Evolutionary conservation across 2,888 invertebrate species (phyloP).

Genomic region (Drosophila cognata): DNA sequence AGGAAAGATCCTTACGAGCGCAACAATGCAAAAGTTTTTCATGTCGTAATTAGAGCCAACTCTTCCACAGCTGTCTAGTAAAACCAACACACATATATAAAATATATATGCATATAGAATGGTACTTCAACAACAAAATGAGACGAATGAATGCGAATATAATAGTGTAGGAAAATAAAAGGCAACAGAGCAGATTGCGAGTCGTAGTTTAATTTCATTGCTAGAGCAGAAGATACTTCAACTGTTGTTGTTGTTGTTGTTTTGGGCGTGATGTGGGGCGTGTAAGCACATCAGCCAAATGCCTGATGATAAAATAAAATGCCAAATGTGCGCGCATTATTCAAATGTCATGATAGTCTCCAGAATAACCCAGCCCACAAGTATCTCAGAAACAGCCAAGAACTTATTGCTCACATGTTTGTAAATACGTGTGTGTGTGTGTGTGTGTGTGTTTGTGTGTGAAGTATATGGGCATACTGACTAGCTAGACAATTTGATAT

Average conservation of each 20-base stretch:
- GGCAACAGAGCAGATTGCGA: slow-evolving; percentile 38
- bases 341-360: slow-evolving; percentile 77
- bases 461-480: slow-evolving; percentile 1
- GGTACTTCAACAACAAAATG: slow-evolving; percentile 37
- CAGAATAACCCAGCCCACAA: slow-evolving; percentile 15
- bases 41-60: slow-evolving; percentile 62
- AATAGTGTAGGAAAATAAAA: slow-evolving; percentile 69
- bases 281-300: slow-evolving; percentile 67
- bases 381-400: slow-evolving; percentile 2
- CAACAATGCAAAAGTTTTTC: slow-evolving; percentile 61
- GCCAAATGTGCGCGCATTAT: slow-evolving; percentile 77
- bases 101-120: background rate
- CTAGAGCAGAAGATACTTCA: slow-evolving; percentile 37
- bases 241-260: slow-evolving; percentile 23
- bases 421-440: background rate
- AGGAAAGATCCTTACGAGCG: slow-evolving; percentile 20
- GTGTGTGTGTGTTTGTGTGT: background rate
- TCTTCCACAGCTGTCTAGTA: slow-evolving; percentile 11
- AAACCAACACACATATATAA: background rate
- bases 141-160: slow-evolving; percentile 56
- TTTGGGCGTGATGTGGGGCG: slow-evolving; percentile 23
- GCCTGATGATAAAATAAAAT: slow-evolving; percentile 79
- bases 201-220: slow-evolving; percentile 74
- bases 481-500: slow-evolving; percentile 6
- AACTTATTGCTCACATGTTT: slow-evolving; percentile 9